phyloP scores from a whole-genome alignment of 2,797 vertebrate species.

The Siniperca obscura region DNA sequence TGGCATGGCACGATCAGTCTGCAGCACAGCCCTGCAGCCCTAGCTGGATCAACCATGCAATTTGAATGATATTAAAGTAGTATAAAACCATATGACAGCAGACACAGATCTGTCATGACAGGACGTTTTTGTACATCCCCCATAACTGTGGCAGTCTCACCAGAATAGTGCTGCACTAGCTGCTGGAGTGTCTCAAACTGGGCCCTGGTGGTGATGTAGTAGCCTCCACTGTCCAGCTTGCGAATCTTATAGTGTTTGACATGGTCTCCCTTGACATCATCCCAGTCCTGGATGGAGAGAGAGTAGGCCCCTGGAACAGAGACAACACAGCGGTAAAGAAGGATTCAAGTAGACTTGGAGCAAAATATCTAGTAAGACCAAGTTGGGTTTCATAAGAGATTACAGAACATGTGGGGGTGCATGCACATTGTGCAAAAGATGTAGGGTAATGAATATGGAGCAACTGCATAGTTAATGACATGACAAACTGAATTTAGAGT shows the following conservation, averaged over 20 bases:
- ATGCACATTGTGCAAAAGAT: slow-evolving; percentile 15
- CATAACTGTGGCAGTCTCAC: slow-evolving; percentile 79
- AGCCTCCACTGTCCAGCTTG: slow-evolving; percentile 98
- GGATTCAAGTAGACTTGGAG: neutral
- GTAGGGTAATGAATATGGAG: slow-evolving; percentile 27
- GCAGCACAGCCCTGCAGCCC: slow-evolving; percentile 98
- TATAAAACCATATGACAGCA: neutral
- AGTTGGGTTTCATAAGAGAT: neutral
- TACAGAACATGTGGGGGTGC: slow-evolving; percentile 3
- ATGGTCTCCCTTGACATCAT: slow-evolving; percentile 98
- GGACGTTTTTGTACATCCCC: neutral
- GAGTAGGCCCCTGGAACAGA: slow-evolving; percentile 93
- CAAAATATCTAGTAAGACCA: neutral
- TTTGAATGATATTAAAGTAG: neutral
- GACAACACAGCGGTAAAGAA: neutral
- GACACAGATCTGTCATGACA: neutral
- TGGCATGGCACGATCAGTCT: slow-evolving; percentile 98
- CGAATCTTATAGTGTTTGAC: slow-evolving; percentile 99
- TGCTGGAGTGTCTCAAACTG: slow-evolving; percentile 99
- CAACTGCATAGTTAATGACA: slow-evolving; percentile 8
- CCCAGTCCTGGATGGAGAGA: slow-evolving; percentile 99
- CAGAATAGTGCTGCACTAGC: slow-evolving; percentile 98
- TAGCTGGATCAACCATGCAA: slow-evolving; percentile 81
- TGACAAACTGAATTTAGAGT: slow-evolving; percentile 4
- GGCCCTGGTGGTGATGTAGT: slow-evolving; percentile 98